Percentiles rank a stretch among this genome's conserved stretches.
These are phyloP conservation scores for Anthophora plumipes DNA, from an alignment of 2,888 invertebrate species.

Conservation along the genomic window DNA sequence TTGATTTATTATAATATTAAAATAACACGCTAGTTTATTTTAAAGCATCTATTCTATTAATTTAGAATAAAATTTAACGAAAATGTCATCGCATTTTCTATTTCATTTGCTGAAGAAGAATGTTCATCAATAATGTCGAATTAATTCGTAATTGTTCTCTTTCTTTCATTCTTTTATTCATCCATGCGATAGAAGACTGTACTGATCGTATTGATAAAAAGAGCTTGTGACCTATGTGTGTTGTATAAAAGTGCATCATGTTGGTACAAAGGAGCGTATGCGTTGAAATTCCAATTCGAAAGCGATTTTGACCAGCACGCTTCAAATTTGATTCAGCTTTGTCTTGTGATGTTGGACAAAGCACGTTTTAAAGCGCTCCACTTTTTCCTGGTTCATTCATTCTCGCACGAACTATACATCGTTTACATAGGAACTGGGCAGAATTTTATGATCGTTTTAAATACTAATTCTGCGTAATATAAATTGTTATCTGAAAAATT, in stretches of 20 bases:
- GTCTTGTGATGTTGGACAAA: background rate
- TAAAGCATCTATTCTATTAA: too few relatives aligned
- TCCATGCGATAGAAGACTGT: too few relatives aligned
- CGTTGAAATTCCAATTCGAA: background rate
- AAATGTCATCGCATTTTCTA: too few relatives aligned
- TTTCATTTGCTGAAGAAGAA: too few relatives aligned
- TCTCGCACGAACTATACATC: background rate
- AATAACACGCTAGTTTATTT: too few relatives aligned
- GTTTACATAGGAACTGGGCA: background rate
- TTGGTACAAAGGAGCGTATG: conserved; percentile 1
- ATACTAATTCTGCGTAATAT: too few relatives aligned
- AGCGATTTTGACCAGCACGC: conserved; percentile 7
- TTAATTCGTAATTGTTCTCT: background rate
- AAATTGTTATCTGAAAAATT: too few relatives aligned
- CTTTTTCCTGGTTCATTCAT: too few relatives aligned
- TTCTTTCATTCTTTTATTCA: too few relatives aligned
- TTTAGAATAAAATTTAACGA: too few relatives aligned
- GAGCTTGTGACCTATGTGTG: background rate
- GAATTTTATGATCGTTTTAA: background rate
- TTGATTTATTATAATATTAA: too few relatives aligned
- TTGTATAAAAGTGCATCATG: conserved; percentile 7
- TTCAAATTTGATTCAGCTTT: conserved; percentile 19
- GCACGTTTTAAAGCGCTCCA: background rate
- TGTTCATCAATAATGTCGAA: background rate
- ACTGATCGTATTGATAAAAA: background rate